A percentile compares a stretch with the other conserved stretches of the same genome.
Conservation (phyloP, 2,888 invertebrate species). For the Phyllotreta cruciferae region DNA sequence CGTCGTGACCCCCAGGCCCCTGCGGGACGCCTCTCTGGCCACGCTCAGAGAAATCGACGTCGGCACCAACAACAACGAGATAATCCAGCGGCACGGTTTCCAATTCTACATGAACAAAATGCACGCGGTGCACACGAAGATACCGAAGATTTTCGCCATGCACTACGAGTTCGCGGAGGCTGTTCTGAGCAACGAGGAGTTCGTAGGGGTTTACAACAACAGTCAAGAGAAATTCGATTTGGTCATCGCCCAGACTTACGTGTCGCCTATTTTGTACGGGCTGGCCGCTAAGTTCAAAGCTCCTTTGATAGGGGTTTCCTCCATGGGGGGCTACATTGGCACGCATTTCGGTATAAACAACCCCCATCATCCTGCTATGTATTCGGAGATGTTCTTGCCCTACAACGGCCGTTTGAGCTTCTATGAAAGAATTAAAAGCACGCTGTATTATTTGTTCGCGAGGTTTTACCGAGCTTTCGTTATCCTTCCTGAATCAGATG, state of each 20-base stretch:
- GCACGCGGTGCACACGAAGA: conserved; percentile 42
- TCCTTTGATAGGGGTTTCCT: conserved; percentile 47
- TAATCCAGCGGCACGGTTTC: conserved; percentile 44
- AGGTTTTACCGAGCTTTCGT: conserved; percentile 44
- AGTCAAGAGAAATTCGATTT: conserved; percentile 46
- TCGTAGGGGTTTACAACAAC: conserved; percentile 46
- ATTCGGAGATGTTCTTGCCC: conserved; percentile 50
- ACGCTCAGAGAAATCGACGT: conserved; percentile 55
- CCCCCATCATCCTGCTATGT: conserved; percentile 46
- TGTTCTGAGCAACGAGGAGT: conserved; percentile 43
- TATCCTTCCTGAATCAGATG: conserved; percentile 47
- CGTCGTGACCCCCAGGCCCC: conserved; percentile 51
- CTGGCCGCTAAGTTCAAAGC: conserved; percentile 43
- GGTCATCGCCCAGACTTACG: conserved; percentile 48
- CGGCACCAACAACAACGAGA: conserved; percentile 40
- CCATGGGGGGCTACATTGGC: conserved; percentile 47
- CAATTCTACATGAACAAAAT: conserved; percentile 48
- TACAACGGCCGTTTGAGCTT: conserved; percentile 54
- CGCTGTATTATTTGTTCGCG: conserved; percentile 47
- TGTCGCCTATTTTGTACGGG: conserved; percentile 46
- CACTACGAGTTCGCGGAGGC: conserved; percentile 44
- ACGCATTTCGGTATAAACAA: conserved; percentile 48
- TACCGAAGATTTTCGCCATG: conserved; percentile 42
- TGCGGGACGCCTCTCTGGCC: conserved; percentile 47
- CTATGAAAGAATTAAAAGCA: conserved; percentile 54